Conservation (phyloP, 2,797 vertebrate genomes). For the Typhlichthys subterraneus region DNA sequence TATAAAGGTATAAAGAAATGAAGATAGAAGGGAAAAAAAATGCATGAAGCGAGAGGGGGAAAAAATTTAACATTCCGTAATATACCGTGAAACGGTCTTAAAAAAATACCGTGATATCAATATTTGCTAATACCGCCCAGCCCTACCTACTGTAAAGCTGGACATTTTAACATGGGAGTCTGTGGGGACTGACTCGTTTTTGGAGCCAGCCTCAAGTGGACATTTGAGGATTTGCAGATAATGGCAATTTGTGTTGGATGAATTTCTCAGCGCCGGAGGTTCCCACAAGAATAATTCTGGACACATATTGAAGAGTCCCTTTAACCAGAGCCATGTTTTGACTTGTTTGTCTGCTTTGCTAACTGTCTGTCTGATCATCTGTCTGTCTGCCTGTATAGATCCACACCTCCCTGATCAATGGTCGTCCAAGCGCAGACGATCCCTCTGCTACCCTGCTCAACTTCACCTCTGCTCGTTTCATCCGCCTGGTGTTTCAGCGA, state of each 20-base stretch:
- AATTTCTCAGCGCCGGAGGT: no score
- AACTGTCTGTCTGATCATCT: not conserved
- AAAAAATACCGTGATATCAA: no score
- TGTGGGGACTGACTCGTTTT: no score
- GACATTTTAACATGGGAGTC: no score
- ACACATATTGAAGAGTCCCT: not conserved
- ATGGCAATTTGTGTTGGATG: no score
- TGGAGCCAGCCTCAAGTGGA: no score
- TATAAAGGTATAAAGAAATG: not conserved
- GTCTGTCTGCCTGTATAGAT: slow-evolving; percentile 75
- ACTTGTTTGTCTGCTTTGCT: not conserved
- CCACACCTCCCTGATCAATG: slow-evolving; percentile 94
- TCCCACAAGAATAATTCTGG: no score
- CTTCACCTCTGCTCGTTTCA: slow-evolving; percentile 94
- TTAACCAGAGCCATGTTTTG: not conserved
- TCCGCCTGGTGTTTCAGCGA: slow-evolving; percentile 89
- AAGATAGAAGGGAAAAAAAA: not conserved
- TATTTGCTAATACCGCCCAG: no score
- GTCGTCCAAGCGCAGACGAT: slow-evolving; percentile 92
- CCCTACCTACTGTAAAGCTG: no score
- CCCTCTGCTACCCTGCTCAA: slow-evolving; percentile 87
- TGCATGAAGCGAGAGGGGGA: no score
- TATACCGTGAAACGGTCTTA: not conserved
- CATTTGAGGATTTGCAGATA: no score
- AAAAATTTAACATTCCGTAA: not conserved